Base-by-base conservation (phyloP, 2,113 vertebrate genomes). In the Oceanodroma tethys region DNA sequence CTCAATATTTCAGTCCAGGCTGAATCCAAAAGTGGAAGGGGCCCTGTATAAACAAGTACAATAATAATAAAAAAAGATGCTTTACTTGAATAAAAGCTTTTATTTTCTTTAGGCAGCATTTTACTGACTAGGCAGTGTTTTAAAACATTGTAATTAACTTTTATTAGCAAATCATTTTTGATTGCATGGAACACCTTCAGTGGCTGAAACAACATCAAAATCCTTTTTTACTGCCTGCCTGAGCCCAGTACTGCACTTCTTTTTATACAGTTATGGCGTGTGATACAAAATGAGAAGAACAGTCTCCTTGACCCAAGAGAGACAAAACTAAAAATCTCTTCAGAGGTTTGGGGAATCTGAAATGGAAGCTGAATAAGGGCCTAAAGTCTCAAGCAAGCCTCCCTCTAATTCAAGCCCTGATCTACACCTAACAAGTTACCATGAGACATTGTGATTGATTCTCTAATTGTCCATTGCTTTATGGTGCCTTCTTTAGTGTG, bases 241-340 rank as follows among this genome's bases (percentile, higher is more conserved):
- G 48, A 95, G 47, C 22, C 30, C 14, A 20, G 58, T 22, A 27
- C 17, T 80, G 50, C 23, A 32, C 27, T 95, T 82, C 92, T 92
- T 95, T 87, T 87, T 81, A 86, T 81, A 71, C 95, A 95, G 87
- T 93, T 90, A 58, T 4, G 1, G 38, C 87, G 52, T 79, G 83
- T 92, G 78, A 67, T 89, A 53, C 25, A 58, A 84, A 89, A 91
- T 67, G 55, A 55, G 68, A 78, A 78, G 34, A 45, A 22, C 70
- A 45, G 60, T 79, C 91, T 91, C 89, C 89, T 97, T 97, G 88
- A 95, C 83, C 88, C 70, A 76, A 71, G 93, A 73, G 93, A 76
- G 62, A 50, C 62, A 73, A 62, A 93, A 89, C 88, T 76, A 60
- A 94, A 90, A 83, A 95, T 71, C 79, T 83, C 65, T 81, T 94